phyloP scores from a whole-genome alignment of 2,113 vertebrate genomes.

The Petrocephalus zakoni region DNA sequence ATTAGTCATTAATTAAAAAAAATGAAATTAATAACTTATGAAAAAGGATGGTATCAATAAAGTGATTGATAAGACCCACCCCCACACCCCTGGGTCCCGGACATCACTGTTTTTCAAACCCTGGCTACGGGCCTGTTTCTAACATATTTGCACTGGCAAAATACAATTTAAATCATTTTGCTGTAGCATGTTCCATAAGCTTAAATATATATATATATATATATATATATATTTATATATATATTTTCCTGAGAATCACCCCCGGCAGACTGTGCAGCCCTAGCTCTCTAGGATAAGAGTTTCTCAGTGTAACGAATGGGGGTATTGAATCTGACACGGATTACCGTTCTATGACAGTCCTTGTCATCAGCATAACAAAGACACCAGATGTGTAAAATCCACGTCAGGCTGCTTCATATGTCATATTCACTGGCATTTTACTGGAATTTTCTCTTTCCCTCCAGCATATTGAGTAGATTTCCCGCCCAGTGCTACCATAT shows the following conservation, averaged over 20 bases:
- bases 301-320: neutral
- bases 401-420: neutral
- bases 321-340: neutral
- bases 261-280: neutral
- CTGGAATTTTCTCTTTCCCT: neutral
- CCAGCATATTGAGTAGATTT: neutral
- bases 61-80: too few relatives aligned
- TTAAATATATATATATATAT: neutral
- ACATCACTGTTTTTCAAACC: too few relatives aligned
- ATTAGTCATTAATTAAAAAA: too few relatives aligned
- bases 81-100: too few relatives aligned
- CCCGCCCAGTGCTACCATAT: neutral
- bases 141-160: neutral
- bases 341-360: neutral
- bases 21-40: too few relatives aligned
- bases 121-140: too few relatives aligned
- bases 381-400: neutral
- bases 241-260: neutral
- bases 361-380: neutral
- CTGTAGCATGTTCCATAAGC: neutral
- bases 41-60: too few relatives aligned
- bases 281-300: neutral
- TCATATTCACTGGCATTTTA: neutral
- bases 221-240: too few relatives aligned
- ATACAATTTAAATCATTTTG: neutral